Conservation (phyloP, 2,888 invertebrate genomes). For the Cantharis rustica region DNA sequence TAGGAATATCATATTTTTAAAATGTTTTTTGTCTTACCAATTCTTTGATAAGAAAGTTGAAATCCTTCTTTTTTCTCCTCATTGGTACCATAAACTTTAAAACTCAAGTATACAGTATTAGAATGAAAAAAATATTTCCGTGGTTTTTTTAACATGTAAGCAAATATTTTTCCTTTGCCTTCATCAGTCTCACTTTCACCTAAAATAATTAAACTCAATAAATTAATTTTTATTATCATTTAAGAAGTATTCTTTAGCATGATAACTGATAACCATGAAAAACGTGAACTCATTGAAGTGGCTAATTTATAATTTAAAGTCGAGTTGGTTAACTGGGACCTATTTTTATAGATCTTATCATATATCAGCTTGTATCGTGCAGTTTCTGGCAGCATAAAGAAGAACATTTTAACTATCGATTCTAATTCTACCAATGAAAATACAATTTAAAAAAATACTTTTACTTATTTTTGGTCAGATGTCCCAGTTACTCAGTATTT, state of each 20-base stretch:
- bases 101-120: slow-evolving; percentile 10
- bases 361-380: too few relatives aligned
- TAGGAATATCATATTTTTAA: neutral
- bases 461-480: too few relatives aligned
- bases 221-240: neutral
- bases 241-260: too few relatives aligned
- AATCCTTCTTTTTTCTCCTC: slow-evolving; percentile 95
- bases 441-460: too few relatives aligned
- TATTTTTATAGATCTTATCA: too few relatives aligned
- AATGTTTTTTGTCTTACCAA: slow-evolving; percentile 74
- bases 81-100: slow-evolving; percentile 61
- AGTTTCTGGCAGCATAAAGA: too few relatives aligned
- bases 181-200: slow-evolving; percentile 14
- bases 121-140: slow-evolving; percentile 22
- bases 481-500: too few relatives aligned
- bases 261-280: neutral
- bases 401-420: too few relatives aligned
- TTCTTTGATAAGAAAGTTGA: slow-evolving; percentile 13
- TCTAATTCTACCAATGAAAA: too few relatives aligned
- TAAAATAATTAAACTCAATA: neutral
- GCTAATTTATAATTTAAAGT: too few relatives aligned
- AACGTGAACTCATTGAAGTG: too few relatives aligned
- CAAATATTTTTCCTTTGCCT: slow-evolving; percentile 27
- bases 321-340: too few relatives aligned
- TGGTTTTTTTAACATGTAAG: slow-evolving; percentile 11